Percentiles rank a stretch among this genome's conserved stretches.
Conservation (phyloP, 2,888 invertebrate species). For the Drosophila aldrichi region DNA sequence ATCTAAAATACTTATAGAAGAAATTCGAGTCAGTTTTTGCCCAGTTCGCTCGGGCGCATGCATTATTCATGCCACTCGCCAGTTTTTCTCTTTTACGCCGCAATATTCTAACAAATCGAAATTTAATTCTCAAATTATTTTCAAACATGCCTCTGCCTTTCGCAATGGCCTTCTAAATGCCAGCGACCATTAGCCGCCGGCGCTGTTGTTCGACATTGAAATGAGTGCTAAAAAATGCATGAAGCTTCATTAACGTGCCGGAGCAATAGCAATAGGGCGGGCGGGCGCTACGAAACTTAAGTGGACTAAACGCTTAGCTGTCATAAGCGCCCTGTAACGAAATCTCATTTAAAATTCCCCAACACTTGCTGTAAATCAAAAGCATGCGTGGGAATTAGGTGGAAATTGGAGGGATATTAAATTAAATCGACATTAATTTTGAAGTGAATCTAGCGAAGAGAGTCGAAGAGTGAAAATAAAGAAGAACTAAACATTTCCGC, state of each 20-base stretch:
- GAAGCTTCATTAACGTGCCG: conserved; percentile 59
- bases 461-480: not conserved
- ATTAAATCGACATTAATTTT: not conserved
- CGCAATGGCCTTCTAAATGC: conserved; percentile 51
- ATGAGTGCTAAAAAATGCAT: conserved; percentile 70
- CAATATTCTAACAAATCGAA: conserved; percentile 72
- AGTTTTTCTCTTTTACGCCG: conserved; percentile 15
- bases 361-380: not conserved
- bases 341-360: conserved; percentile 20
- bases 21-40: conserved; percentile 25
- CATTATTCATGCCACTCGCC: conserved; percentile 64
- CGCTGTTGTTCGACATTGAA: conserved; percentile 20
- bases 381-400: not conserved
- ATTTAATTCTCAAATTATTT: conserved; percentile 81
- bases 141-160: conserved; percentile 27
- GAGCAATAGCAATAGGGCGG: conserved; percentile 10
- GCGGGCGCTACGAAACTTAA: conserved; percentile 9
- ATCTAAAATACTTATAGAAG: conserved; percentile 16
- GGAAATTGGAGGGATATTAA: not conserved
- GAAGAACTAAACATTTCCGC: too few relatives aligned
- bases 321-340: conserved; percentile 2
- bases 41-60: conserved; percentile 40
- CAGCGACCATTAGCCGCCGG: conserved; percentile 40
- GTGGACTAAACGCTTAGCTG: conserved; percentile 15
- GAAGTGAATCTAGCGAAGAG: too few relatives aligned